Percentiles rank a stretch among this genome's conserved stretches.
phyloP scores from a whole-genome alignment of 1,140 invertebrate genomes.

The Tribolium madens region DNA sequence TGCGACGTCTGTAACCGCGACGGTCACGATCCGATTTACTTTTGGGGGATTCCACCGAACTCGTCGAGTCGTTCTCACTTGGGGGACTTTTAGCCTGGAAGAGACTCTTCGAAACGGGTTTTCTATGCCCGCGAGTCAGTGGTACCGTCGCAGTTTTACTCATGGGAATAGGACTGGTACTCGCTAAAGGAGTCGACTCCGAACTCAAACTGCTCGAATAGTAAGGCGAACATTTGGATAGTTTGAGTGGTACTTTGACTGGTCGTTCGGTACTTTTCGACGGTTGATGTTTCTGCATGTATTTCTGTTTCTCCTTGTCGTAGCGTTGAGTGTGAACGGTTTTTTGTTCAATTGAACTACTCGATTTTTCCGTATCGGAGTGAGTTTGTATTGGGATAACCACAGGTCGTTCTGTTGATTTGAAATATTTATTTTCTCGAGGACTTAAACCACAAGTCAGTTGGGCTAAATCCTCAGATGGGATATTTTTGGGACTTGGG shows the following conservation, averaged over 20 bases:
- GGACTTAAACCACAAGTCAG: constrained; percentile 37
- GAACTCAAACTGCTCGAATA: constrained; percentile 78
- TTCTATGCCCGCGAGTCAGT: constrained; percentile 61
- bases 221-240: constrained; percentile 76
- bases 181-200: constrained; percentile 72
- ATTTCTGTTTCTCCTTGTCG: constrained; percentile 63
- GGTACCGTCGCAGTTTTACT: constrained; percentile 65
- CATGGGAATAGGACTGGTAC: constrained; percentile 58
- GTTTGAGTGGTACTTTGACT: constrained; percentile 69
- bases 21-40: constrained; percentile 71
- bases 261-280: constrained; percentile 65
- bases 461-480: constrained; percentile 59
- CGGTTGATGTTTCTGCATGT: constrained; percentile 59
- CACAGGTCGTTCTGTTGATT: constrained; percentile 62
- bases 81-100: constrained; percentile 72
- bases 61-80: constrained; percentile 77
- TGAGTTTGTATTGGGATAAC: constrained; percentile 59
- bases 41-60: constrained; percentile 73
- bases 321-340: constrained; percentile 62
- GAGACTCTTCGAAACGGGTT: constrained; percentile 60
- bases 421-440: constrained; percentile 53
- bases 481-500: constrained; percentile 61
- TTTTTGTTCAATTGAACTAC: constrained; percentile 63
- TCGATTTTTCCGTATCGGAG: constrained; percentile 63
- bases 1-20: constrained; percentile 73